Evolutionary conservation across 2,113 vertebrate species (phyloP).

Genomic region (Leuciscus idus): DNA sequence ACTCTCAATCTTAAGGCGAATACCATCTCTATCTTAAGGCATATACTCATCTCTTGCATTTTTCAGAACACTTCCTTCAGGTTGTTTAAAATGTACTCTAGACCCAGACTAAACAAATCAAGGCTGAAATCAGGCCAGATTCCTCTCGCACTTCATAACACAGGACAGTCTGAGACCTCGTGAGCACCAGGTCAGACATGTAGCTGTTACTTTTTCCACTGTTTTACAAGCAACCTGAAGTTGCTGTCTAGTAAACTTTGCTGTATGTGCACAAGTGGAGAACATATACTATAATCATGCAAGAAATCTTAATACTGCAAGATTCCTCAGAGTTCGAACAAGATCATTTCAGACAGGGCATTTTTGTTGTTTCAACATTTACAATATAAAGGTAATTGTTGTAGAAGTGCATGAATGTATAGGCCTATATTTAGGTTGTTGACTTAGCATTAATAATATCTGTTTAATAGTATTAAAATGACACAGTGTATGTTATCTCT

Average conservation of each 20-base stretch:
- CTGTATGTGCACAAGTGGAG: background rate
- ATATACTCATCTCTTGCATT: slow-evolving; percentile 2
- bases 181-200: background rate
- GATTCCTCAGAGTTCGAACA: background rate
- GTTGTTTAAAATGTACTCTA: background rate
- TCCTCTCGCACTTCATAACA: slow-evolving; percentile 9
- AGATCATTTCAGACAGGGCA: background rate
- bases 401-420: background rate
- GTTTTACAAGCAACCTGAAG: background rate
- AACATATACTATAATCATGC: background rate
- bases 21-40: background rate
- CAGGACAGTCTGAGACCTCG: background rate
- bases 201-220: background rate
- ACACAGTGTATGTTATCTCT: background rate
- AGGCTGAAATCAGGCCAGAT: slow-evolving; percentile 12
- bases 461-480: background rate
- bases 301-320: background rate
- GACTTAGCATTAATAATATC: background rate
- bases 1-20: background rate
- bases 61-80: background rate
- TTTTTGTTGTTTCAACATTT: background rate
- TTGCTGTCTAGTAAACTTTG: background rate
- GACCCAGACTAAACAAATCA: slow-evolving; percentile 30
- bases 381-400: background rate
- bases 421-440: background rate